These are phyloP conservation scores for Cosmopolites sordidus DNA, from an alignment of 2,888 invertebrate species.

Conservation along the genomic window DNA sequence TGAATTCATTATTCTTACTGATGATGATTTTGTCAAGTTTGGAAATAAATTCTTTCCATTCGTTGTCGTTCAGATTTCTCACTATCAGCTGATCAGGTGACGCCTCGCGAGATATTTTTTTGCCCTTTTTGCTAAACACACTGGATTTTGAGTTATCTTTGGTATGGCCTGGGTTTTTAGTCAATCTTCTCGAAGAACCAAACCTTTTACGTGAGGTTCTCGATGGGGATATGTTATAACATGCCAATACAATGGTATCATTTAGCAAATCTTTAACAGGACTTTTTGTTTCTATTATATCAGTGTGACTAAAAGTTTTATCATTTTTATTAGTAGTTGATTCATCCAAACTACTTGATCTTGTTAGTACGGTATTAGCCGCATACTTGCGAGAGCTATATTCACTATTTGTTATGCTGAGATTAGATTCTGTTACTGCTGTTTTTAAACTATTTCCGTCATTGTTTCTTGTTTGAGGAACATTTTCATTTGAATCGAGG, in stretches of 20 bases:
- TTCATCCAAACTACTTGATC: too few relatives aligned
- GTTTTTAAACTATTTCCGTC: too few relatives aligned
- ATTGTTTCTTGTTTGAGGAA: too few relatives aligned
- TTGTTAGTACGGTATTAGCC: too few relatives aligned
- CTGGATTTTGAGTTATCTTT: slow-evolving; percentile 11
- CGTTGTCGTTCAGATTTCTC: slow-evolving; percentile 39
- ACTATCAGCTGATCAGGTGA: slow-evolving; percentile 5
- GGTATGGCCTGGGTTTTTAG: neutral
- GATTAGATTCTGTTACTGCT: too few relatives aligned
- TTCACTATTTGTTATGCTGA: too few relatives aligned
- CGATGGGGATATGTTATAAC: slow-evolving; percentile 18
- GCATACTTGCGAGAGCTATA: too few relatives aligned
- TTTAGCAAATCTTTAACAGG: neutral
- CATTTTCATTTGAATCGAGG: too few relatives aligned
- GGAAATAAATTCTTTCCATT: slow-evolving; percentile 51
- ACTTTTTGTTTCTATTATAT: neutral
- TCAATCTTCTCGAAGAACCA: slow-evolving; percentile 18
- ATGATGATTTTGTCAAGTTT: slow-evolving; percentile 52
- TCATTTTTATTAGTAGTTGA: too few relatives aligned
- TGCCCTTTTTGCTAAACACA: slow-evolving; percentile 10
- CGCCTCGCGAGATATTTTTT: slow-evolving; percentile 5
- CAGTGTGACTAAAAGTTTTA: too few relatives aligned
- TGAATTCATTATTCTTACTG: slow-evolving; percentile 49
- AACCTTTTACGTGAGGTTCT: slow-evolving; percentile 12
- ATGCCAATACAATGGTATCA: slow-evolving; percentile 13